Base-by-base conservation (phyloP, 2,113 vertebrate genomes). In the Pristiophorus japonicus region DNA sequence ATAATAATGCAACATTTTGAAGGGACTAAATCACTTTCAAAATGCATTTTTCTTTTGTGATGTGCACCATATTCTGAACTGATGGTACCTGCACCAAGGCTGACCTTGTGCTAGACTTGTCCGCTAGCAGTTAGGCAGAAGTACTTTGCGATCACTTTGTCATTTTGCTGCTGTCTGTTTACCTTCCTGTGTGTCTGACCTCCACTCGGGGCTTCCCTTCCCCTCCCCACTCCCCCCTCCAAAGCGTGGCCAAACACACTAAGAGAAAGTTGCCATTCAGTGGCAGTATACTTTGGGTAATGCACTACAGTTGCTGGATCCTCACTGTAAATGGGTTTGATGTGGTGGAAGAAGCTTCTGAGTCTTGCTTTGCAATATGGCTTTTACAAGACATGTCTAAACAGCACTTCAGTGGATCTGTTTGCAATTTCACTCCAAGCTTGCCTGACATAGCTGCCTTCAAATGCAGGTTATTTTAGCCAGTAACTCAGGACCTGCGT, bases 401-500 rank as follows among this genome's bases (percentile, higher is more conserved):
- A 34, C 30, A 63, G 30, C 12, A 85, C 55, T 16, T 65, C 27
- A 66, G 55, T 95, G 51, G n/a, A 81, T 87, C 30, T 59, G 75
- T 45, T 27, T 55, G 8, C 55, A 11, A 59, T 90, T 90, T 91
- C 42, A 63, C 24, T 45, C 59, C 55, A 78, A 92, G 51, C 88
- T 85, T 94, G 38, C 59, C 65, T 75, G 16, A 95, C 7, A 94
- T 6, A 0, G 0, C 27, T 95, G 51, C 59, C 78, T 85, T 63
- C 95, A 38, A 42, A 81, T 66, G 0, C 95, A 99, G 99, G 99
- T 99, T 45, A 98, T 99, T 88, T 55, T 99, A 96, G 99, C 99
- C 24, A 99, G 99, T 97, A 99, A 99, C 97, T 99, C 99, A 0
- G 98, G 98, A 95, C 99, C 99, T 1, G 99, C 99, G 42, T 96